Conservation (phyloP, 2,113 vertebrate species). For the Sapajus apella region DNA sequence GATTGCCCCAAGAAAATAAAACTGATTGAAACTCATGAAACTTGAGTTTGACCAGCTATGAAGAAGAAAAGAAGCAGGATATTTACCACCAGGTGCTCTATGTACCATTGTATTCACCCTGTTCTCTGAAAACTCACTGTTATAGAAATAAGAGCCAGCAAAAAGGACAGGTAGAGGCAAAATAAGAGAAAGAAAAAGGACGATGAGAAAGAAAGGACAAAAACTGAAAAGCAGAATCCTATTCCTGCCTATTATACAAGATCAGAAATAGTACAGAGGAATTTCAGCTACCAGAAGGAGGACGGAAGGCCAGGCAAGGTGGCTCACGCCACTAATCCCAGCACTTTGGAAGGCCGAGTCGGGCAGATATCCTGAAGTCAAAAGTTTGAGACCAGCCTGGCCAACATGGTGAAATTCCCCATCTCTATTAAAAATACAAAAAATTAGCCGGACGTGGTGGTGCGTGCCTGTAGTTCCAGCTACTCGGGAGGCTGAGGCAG, state of each 20-base stretch:
- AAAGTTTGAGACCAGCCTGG: too few relatives aligned
- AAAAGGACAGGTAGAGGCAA: background rate
- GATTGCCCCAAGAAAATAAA: background rate
- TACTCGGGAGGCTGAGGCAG: too few relatives aligned
- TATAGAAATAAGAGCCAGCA: background rate
- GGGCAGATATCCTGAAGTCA: too few relatives aligned
- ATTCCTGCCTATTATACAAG: background rate
- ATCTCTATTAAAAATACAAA: too few relatives aligned
- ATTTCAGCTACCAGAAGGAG: background rate
- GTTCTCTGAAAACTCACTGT: background rate
- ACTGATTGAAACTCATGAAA: slow-evolving; percentile 9
- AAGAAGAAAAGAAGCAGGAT: slow-evolving; percentile 6
- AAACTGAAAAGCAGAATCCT: background rate
- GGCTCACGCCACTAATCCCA: too few relatives aligned
- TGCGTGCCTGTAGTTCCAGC: rapidly evolving
- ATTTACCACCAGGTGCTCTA: background rate
- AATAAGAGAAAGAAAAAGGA: background rate
- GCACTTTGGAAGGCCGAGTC: too few relatives aligned
- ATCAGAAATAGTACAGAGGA: background rate
- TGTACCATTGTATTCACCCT: background rate
- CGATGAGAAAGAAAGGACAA: background rate
- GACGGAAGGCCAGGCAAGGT: too few relatives aligned
- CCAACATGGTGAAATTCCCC: too few relatives aligned
- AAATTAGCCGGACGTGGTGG: too few relatives aligned
- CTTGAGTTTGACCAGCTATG: background rate